phyloP scores from a whole-genome alignment of 30 jellyfish, hydroid and myxozoan species.

The Turritopsis dohrnii region DNA sequence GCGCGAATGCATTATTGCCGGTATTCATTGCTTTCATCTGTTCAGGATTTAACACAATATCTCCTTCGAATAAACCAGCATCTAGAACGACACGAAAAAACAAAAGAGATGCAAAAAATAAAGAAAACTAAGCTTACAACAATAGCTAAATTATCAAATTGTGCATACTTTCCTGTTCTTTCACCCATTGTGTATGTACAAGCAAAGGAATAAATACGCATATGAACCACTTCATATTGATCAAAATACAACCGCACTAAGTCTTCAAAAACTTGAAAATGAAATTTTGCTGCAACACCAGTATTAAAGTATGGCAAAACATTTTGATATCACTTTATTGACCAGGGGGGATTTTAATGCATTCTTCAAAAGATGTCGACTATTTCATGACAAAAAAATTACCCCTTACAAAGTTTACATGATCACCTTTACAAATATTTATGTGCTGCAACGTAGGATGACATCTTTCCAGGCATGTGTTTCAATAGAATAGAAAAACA shows the following conservation, averaged over 20 bases:
- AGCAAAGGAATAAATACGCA: background rate
- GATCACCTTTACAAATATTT: background rate
- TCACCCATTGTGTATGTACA: background rate
- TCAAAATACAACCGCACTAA: background rate
- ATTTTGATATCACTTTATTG: background rate
- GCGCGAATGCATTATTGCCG: background rate
- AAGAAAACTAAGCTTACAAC: background rate
- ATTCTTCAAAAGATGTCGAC: background rate
- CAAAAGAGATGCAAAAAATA: too few species aligned
- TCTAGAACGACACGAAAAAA: background rate
- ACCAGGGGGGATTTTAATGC: too few species aligned
- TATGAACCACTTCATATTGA: background rate
- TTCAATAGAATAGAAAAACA: too few species aligned
- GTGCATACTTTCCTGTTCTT: background rate
- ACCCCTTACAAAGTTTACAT: background rate
- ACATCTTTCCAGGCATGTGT: background rate
- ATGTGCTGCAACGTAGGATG: background rate
- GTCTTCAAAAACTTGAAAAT: too few species aligned
- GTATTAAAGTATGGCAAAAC: background rate
- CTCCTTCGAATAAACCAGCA: background rate
- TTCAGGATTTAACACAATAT: background rate
- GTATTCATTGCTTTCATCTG: background rate
- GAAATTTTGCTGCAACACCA: background rate
- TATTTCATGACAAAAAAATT: background rate
- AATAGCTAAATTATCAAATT: too few species aligned